Base-by-base conservation (phyloP, 2,113 vertebrate species). In the Azemiops feae region DNA sequence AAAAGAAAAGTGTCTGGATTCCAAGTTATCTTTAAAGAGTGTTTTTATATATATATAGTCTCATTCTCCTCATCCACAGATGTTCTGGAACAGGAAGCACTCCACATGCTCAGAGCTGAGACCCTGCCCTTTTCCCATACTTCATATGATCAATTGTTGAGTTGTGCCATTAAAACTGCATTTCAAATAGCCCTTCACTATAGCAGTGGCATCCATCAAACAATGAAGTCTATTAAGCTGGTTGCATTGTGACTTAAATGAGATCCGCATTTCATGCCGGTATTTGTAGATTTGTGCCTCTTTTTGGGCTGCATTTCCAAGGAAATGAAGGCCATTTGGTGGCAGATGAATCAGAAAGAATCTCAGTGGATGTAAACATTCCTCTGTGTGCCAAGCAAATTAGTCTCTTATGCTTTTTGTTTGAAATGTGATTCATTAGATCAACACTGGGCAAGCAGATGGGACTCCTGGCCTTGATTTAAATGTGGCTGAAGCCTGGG, bases 371-470 rank as follows among this genome's bases (percentile, higher is more conserved):
- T 91, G 27, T 92, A 85, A 93, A 93, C 69, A 91, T 60, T 11
- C 81, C 85, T 87, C 55, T 93, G 0, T 93, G 47, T 69, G 9
- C 7, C n/a, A 52, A 91, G 57, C 95, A 92, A 96, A 96, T 96
- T 86, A 93, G 52, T n/a, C 91, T 95, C 0, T 94, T 97, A 39
- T 96, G 93, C 53, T 96, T 93, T 89, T 85, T 89, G 43, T 89
- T 89, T 39, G 0, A 12, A 47, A 52, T 47, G 93, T 97, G 91
- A 92, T 95, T 55, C 96, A 96, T 98, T 97, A 99, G 99, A 99
- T 99, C 97, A 99, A 99, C 97, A 99, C 99, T 39, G 99, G 99
- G 90, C 99, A 99, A 98, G 99, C 99, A 89, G 99, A 99, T 94
- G 99, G 99, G 87, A 99, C 99, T 92, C 99, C 99, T 54, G 99